Base-by-base conservation (phyloP, 2,797 vertebrate genomes). In the Halcyon chelicuti region DNA sequence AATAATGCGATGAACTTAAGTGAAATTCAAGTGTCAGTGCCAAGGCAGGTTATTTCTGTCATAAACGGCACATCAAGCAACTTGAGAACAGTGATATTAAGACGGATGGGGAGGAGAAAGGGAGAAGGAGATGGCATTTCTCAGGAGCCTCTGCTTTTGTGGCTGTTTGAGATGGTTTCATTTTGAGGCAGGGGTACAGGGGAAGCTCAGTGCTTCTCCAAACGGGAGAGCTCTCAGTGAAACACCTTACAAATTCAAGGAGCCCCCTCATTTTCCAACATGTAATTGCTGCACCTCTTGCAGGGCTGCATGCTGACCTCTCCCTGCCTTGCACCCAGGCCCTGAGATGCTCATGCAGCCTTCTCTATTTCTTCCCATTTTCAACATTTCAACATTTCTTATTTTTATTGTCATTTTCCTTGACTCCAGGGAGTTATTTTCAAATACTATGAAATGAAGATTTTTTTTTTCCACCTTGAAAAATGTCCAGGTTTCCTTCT, bases 11-110 rank as follows among this genome's bases (percentile, higher is more conserved):
- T 39, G 82, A 96, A 74, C 84, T 95, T 92, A 96, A 87, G 86
- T 95, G 94, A 95, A 91, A 97, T 95, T 54, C 95, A 88, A 90
- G 83, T 90, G 94, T 94, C 95, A 71, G 29, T 92, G 89, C 96
- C 95, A 96, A 92, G 58, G 58, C 49, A 67, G 88, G 80, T 93
- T 89, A 85, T 94, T 92, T 89, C 91, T 95, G 73, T 85, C 89
- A 89, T 72, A 86, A 97, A 80, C 3, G 54, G 83, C 76, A 35
- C 21, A 31, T 17, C 55, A 52, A 42, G 83, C 65, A 84, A 37
- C 54, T 72, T 67, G 57, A 62, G 68, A 94, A 10, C 40, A 15
- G 7, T 5, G 67, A 40, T 28, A 31, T 40, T 71, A 60, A 61
- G 86, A 26, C 14, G 57, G 31, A 63, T 76, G 72, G 42, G 58